phyloP scores from a whole-genome alignment of 2,797 vertebrate species.

The Sebastes dallii region DNA sequence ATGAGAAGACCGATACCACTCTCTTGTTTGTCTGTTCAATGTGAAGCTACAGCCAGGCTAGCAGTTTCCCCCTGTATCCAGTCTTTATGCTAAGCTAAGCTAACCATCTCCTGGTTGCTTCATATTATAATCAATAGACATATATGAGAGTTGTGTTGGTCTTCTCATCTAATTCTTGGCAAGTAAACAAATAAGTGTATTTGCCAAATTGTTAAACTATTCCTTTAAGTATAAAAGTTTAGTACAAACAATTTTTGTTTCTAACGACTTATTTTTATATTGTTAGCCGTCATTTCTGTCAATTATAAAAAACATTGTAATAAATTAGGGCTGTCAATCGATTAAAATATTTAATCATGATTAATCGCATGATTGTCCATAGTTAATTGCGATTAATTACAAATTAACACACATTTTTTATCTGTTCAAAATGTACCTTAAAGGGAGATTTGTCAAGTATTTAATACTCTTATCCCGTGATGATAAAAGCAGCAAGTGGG shows the following conservation, averaged over 20 bases:
- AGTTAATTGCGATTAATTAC: no score
- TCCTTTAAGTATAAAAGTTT: neutral
- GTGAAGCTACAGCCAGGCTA: neutral
- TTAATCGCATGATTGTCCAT: no score
- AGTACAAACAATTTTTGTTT: neutral
- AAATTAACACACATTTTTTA: no score
- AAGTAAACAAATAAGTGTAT: no score
- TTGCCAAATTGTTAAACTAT: no score
- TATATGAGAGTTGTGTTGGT: neutral
- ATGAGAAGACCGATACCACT: neutral
- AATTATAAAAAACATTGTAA: neutral
- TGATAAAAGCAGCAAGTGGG: no score
- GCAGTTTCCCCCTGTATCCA: neutral
- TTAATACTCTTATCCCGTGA: no score
- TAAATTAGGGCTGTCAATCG: no score
- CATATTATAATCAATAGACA: neutral
- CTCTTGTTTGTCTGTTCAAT: neutral
- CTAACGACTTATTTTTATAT: neutral
- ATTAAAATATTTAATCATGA: no score
- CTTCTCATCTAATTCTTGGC: neutral
- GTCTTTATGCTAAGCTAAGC: neutral
- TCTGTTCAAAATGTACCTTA: no score
- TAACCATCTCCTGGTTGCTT: neutral
- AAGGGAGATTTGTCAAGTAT: no score
- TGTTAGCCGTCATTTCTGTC: neutral